Conservation (phyloP, 2,113 vertebrate genomes). For the human (Homo sapiens) region DNA sequence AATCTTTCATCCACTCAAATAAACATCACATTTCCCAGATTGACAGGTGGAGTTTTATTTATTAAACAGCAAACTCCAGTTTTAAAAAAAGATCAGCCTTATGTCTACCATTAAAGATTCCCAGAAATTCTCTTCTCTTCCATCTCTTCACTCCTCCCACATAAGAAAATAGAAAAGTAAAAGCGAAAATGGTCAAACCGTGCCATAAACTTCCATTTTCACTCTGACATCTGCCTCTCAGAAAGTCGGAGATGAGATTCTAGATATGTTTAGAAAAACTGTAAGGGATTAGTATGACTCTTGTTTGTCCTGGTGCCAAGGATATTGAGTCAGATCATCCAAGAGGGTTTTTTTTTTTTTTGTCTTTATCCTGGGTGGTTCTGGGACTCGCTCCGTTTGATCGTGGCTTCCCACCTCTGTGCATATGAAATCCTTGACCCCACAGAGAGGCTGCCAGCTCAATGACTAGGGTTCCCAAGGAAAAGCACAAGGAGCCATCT, state of each 20-base stretch:
- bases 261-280: conserved; percentile 45
- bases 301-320: not conserved
- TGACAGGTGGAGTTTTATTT: conserved; percentile 59
- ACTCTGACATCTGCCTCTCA: conserved; percentile 10
- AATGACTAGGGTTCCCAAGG: not conserved
- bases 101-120: not conserved
- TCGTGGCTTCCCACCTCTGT: not conserved
- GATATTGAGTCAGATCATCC: conserved; percentile 41
- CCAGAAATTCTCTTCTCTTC: conserved; percentile 56
- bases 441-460: not conserved
- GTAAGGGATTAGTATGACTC: conserved; percentile 20
- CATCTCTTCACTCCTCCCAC: not conserved
- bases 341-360: not conserved
- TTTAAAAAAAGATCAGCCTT: conserved; percentile 53
- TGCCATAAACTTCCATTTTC: conserved; percentile 2
- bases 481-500: not conserved
- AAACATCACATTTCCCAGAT: conserved; percentile 20
- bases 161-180: conserved; percentile 16
- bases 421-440: conserved; percentile 1
- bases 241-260: conserved; percentile 23
- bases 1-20: conserved; percentile 59
- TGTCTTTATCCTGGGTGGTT: not conserved
- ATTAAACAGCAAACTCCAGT: conserved; percentile 63
- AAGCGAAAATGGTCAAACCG: not conserved
- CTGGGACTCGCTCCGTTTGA: not conserved